These are phyloP conservation scores for Archaeoteleia sp. DNA, from an alignment of 2,888 invertebrate species.

Conservation along the genomic window DNA sequence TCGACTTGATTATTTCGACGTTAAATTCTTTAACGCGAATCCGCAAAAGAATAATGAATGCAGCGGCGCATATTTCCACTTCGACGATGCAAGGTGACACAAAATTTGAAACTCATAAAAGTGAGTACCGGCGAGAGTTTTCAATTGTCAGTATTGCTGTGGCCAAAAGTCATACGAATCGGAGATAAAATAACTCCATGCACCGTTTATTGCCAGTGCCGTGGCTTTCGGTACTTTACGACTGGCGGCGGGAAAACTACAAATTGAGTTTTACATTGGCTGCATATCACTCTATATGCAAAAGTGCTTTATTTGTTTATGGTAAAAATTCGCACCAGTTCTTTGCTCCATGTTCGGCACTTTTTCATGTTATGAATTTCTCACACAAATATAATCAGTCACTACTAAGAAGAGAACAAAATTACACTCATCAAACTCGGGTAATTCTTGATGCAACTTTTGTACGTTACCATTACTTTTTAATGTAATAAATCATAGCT, in stretches of 20 bases:
- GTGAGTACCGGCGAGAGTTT: slow-evolving; percentile 23
- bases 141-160: slow-evolving; percentile 40
- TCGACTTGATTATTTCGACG: slow-evolving; percentile 23
- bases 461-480: neutral
- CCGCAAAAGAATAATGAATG: slow-evolving; percentile 38
- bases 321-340: slow-evolving; percentile 21
- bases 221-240: slow-evolving; percentile 42
- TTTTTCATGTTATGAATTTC: too few species aligned
- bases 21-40: slow-evolving; percentile 35
- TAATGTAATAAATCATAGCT: neutral
- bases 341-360: slow-evolving; percentile 3
- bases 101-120: slow-evolving; percentile 44
- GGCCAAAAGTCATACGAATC: slow-evolving; percentile 44
- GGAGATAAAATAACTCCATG: slow-evolving; percentile 32
- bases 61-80: slow-evolving; percentile 40
- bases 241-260: slow-evolving; percentile 42
- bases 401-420: too few species aligned
- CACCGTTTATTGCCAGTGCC: slow-evolving; percentile 36
- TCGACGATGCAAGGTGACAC: slow-evolving; percentile 35
- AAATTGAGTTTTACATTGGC: slow-evolving; percentile 46
- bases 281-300: slow-evolving; percentile 36
- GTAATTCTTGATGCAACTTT: neutral
- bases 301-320: slow-evolving; percentile 40
- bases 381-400: too few species aligned
- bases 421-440: slow-evolving; percentile 10